Base-by-base conservation (phyloP, 2,888 invertebrate genomes). In the Cotesia congregata region DNA sequence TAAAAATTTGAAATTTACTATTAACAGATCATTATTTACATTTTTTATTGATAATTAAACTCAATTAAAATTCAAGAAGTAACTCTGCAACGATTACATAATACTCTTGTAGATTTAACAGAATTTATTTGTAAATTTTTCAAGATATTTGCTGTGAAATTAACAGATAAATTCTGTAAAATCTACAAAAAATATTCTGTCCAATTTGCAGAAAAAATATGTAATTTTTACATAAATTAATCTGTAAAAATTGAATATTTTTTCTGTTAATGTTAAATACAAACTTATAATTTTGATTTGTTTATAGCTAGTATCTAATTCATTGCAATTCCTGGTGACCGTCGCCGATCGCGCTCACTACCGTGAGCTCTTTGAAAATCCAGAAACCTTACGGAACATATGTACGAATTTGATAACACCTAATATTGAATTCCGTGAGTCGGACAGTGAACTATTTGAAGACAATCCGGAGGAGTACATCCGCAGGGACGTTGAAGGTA, bases 381-480 rank as follows among this genome's bases (percentile, higher is more conserved):
- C 96, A 0, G 93, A 93, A 70, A 96, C 96, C 2, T 92, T 99
- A 5, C 94, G 95, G 81, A 95, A 94, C 84, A 98, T 98, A 81
- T 99, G 98, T 89, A 97, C 99, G 88, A 98, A 98, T 89, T 97
- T 99, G n/a, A 96, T 99, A 84, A 97, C 99, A 84, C 98, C 99
- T 0, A 99, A 99, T 88, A 96, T 99, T 93, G 96, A 98, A 89
- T 97, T 99, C 83, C 93, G 99, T 92, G 94, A 94, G 73, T 95
- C 97, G 0, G 99, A 99, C 90, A 95, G 97, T 89, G 99, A 99
- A 89, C 89, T 98, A 67, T 99, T 99, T 90, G 98, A 98, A 89
- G 98, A 99, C 88, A 99, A 98, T 87, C 97, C 99, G 0, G 98
- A 99, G 86, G 99, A 99, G 90, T 98, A 97, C 87, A 97, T 98